Conservation (phyloP, 2,797 vertebrate species). For the Mormyrus hasselquistii region DNA sequence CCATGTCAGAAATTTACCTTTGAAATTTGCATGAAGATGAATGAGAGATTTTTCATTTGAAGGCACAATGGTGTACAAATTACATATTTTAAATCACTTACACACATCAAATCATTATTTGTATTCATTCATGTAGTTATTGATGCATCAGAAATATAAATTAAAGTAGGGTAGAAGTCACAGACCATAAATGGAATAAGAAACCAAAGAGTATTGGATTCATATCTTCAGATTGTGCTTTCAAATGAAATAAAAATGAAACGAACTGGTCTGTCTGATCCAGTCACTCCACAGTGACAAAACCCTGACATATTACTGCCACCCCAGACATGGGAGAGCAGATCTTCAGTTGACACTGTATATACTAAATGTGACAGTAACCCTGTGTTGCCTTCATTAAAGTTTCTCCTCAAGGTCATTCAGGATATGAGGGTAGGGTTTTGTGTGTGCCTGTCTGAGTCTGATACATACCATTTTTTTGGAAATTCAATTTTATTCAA, state of each 20-base stretch:
- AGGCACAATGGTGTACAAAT: slow-evolving; percentile 1
- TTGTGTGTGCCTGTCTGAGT: not conserved
- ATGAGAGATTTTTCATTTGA: not conserved
- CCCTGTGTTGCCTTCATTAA: not conserved
- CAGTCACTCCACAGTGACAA: not conserved
- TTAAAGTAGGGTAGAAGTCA: not conserved
- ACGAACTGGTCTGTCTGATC: not conserved
- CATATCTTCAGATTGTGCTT: not conserved
- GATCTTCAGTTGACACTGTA: not conserved
- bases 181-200: not conserved
- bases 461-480: not conserved
- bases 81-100: not conserved
- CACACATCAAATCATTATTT: not conserved
- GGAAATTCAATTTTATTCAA: not conserved
- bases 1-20: not conserved
- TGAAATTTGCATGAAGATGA: not conserved
- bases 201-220: not conserved
- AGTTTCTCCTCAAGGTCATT: not conserved
- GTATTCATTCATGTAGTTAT: not conserved
- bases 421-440: not conserved
- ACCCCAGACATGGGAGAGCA: not conserved
- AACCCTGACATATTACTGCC: not conserved
- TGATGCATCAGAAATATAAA: not conserved
- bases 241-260: not conserved
- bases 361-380: not conserved